A percentile compares a stretch with the other conserved stretches of the same genome.
Conservation (phyloP, 2,888 invertebrate genomes). For the Thymelicus acteon region DNA sequence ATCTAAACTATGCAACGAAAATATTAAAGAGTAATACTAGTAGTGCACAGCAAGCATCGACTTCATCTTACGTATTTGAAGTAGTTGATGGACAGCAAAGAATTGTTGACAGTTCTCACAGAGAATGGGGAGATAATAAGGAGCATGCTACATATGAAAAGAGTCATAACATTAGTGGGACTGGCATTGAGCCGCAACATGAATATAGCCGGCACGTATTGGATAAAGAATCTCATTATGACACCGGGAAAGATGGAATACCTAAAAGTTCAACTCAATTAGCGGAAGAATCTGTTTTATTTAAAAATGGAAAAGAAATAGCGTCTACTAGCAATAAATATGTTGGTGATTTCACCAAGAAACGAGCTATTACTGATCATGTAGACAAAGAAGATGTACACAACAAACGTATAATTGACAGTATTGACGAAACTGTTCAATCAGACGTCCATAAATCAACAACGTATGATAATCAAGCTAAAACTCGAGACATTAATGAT, state of each 20-base stretch:
- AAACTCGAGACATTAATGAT: slow-evolving; percentile 59
- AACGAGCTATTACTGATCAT: slow-evolving; percentile 71
- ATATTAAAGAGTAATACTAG: slow-evolving; percentile 84
- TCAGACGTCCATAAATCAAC: slow-evolving; percentile 58
- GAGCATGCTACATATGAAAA: slow-evolving; percentile 81
- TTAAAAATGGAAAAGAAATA: slow-evolving; percentile 76
- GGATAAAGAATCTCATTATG: slow-evolving; percentile 84
- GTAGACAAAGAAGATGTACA: slow-evolving; percentile 58
- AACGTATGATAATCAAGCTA: slow-evolving; percentile 57
- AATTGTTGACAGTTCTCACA: slow-evolving; percentile 84
- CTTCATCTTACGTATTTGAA: slow-evolving; percentile 87
- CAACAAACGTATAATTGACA: slow-evolving; percentile 58
- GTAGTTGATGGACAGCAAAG: slow-evolving; percentile 86
- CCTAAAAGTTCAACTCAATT: slow-evolving; percentile 74
- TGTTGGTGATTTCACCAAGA: slow-evolving; percentile 75
- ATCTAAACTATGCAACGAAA: slow-evolving; percentile 75
- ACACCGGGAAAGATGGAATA: slow-evolving; percentile 83
- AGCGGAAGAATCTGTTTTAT: slow-evolving; percentile 72
- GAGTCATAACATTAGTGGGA: slow-evolving; percentile 81
- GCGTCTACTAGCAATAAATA: slow-evolving; percentile 76
- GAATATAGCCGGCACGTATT: slow-evolving; percentile 83
- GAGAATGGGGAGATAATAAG: slow-evolving; percentile 85
- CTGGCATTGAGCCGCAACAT: slow-evolving; percentile 82
- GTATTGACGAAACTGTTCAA: slow-evolving; percentile 54
- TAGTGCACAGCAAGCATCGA: slow-evolving; percentile 85